phyloP scores from a whole-genome alignment of 2,888 invertebrate genomes.

The Liopterus haemorrhoidalis region DNA sequence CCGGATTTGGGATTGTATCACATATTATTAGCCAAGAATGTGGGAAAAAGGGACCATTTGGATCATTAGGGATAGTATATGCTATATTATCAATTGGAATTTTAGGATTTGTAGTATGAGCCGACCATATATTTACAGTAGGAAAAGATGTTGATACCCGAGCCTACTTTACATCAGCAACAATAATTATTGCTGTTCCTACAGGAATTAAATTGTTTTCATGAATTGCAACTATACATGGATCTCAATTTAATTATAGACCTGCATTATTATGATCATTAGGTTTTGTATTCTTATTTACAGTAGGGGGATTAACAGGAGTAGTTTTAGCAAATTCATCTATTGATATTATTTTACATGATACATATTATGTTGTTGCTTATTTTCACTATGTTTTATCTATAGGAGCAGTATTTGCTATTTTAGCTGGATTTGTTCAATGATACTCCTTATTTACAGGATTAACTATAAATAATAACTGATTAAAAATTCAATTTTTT shows the following conservation, averaged over 20 bases:
- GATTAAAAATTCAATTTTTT: constrained; percentile 64
- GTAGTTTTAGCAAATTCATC: constrained; percentile 67
- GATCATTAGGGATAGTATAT: constrained; percentile 69
- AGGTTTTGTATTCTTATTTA: constrained; percentile 75
- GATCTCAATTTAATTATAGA: constrained; percentile 55
- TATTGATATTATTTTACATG: constrained; percentile 70
- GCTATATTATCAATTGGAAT: constrained; percentile 78
- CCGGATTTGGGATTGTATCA: constrained; percentile 76
- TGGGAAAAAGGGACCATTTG: constrained; percentile 70
- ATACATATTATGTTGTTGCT: constrained; percentile 79
- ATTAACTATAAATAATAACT: constrained; percentile 51
- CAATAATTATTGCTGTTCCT: constrained; percentile 81
- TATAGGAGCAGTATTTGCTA: constrained; percentile 73
- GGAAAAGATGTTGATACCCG: constrained; percentile 79
- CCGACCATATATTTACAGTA: constrained; percentile 80
- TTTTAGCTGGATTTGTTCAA: constrained; percentile 66
- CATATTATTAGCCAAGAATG: constrained; percentile 71
- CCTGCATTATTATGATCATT: constrained; percentile 60
- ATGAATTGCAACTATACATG: constrained; percentile 66
- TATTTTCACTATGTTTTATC: constrained; percentile 79
- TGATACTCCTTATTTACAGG: constrained; percentile 67
- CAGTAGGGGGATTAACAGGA: constrained; percentile 66
- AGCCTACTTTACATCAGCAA: constrained; percentile 78
- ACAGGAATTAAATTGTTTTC: constrained; percentile 82
- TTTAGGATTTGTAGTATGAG: constrained; percentile 78